These are phyloP conservation scores for Apis laboriosa DNA, from an alignment of 1,140 invertebrate species.

Conservation along the genomic window DNA sequence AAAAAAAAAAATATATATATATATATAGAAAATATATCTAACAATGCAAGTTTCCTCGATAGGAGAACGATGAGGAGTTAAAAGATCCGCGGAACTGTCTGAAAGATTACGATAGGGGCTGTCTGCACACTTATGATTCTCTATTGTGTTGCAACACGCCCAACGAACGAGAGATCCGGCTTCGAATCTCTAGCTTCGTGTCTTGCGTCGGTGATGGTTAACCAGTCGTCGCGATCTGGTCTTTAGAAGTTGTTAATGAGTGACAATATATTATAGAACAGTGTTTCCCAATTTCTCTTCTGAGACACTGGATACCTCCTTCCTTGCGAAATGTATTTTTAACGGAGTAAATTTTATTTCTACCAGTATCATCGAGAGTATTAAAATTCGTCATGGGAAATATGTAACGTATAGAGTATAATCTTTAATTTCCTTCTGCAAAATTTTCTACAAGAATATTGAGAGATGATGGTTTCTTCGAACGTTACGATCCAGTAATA, in stretches of 20 bases:
- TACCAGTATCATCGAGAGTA: too few relatives aligned
- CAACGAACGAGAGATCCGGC: constrained; percentile 10
- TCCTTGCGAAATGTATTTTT: too few relatives aligned
- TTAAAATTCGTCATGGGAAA: too few relatives aligned
- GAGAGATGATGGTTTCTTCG: not conserved
- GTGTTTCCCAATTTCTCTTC: too few relatives aligned
- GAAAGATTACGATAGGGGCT: not conserved
- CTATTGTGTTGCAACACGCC: not conserved
- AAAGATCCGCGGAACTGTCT: not conserved
- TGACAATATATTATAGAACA: not conserved
- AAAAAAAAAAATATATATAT: not conserved
- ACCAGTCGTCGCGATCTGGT: not conserved
- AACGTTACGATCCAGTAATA: not conserved
- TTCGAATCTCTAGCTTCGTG: not conserved
- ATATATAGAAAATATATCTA: not conserved
- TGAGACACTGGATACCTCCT: too few relatives aligned
- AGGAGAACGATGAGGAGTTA: not conserved
- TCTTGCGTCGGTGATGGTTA: not conserved
- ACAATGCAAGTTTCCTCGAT: not conserved
- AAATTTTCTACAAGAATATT: too few relatives aligned
- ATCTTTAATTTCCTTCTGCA: too few relatives aligned
- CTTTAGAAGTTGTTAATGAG: not conserved
- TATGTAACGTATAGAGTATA: too few relatives aligned
- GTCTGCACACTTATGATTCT: not conserved
- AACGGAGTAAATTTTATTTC: too few relatives aligned